phyloP scores from a whole-genome alignment of 2,797 vertebrate species.

The Hapalemur alaotrensis region DNA sequence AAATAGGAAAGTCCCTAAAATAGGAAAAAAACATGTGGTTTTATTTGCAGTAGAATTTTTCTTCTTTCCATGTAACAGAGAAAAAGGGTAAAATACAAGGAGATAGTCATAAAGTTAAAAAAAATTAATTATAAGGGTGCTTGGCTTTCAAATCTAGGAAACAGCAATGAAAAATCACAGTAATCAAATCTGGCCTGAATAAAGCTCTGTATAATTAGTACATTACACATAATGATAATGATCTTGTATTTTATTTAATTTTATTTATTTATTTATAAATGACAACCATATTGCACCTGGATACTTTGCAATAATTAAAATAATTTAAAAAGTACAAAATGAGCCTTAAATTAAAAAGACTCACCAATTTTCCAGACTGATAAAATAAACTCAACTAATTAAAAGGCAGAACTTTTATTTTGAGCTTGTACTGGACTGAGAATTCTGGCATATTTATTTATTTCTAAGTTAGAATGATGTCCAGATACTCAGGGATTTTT shows the following conservation, averaged over 20 bases:
- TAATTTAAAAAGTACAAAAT: conserved; percentile 68
- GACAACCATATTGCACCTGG: conserved; percentile 63
- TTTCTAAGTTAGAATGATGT: conserved; percentile 5
- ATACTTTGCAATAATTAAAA: conserved; percentile 70
- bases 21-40: not conserved
- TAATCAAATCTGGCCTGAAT: conserved; percentile 69
- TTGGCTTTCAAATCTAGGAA: conserved; percentile 66
- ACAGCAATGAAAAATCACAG: conserved; percentile 62
- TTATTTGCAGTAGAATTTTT: conserved; percentile 8
- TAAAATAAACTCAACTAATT: conserved; percentile 62
- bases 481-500: not conserved
- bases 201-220: conserved; percentile 62
- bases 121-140: conserved; percentile 43
- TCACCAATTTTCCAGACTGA: conserved; percentile 32
- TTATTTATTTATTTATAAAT: conserved; percentile 77
- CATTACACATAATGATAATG: conserved; percentile 71
- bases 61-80: not conserved
- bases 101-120: not conserved
- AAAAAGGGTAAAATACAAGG: conserved; percentile 48
- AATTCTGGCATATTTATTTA: not conserved
- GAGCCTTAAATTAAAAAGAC: conserved; percentile 50
- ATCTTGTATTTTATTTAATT: conserved; percentile 71
- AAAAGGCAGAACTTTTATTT: conserved; percentile 50
- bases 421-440: not conserved
- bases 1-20: not conserved